A percentile compares a stretch with the other conserved stretches of the same genome.
phyloP scores from a whole-genome alignment of 1,140 invertebrate species.

The Drosophila oshimai region DNA sequence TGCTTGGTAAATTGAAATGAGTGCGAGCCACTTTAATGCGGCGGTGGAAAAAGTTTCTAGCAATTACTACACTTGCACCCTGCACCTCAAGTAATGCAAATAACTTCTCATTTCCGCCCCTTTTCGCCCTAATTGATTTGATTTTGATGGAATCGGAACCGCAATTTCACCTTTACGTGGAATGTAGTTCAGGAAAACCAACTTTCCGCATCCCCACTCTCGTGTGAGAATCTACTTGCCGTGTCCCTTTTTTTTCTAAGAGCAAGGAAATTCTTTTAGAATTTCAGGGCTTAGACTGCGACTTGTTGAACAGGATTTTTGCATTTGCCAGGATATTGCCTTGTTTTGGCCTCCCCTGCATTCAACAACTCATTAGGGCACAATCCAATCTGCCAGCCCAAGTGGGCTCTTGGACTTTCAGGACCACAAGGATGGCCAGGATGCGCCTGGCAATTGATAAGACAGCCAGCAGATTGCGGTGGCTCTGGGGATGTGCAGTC shows the following conservation, averaged over 20 bases:
- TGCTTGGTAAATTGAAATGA: slow-evolving; percentile 69
- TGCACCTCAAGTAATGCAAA: slow-evolving; percentile 54
- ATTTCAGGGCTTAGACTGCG: background rate
- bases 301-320: slow-evolving; percentile 69
- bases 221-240: slow-evolving; percentile 32
- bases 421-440: slow-evolving; percentile 20
- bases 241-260: slow-evolving; percentile 34
- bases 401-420: slow-evolving; percentile 1
- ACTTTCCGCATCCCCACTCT: slow-evolving; percentile 6
- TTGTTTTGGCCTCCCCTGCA: slow-evolving; percentile 16
- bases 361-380: slow-evolving; percentile 70
- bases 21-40: slow-evolving; percentile 60
- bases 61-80: slow-evolving; percentile 38
- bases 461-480: slow-evolving; percentile 47
- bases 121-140: slow-evolving; percentile 61
- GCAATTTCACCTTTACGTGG: background rate
- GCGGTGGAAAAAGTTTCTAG: slow-evolving; percentile 25
- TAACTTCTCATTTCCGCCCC: slow-evolving; percentile 70
- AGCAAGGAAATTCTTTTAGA: background rate
- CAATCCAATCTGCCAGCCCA: slow-evolving; percentile 39
- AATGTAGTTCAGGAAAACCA: slow-evolving; percentile 8
- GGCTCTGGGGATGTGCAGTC: slow-evolving; percentile 28
- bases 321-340: slow-evolving; percentile 34
- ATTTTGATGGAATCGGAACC: slow-evolving; percentile 48
- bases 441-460: slow-evolving; percentile 57